Conservation (phyloP, 1,140 invertebrate genomes). For the Drosophila mauritiana region DNA sequence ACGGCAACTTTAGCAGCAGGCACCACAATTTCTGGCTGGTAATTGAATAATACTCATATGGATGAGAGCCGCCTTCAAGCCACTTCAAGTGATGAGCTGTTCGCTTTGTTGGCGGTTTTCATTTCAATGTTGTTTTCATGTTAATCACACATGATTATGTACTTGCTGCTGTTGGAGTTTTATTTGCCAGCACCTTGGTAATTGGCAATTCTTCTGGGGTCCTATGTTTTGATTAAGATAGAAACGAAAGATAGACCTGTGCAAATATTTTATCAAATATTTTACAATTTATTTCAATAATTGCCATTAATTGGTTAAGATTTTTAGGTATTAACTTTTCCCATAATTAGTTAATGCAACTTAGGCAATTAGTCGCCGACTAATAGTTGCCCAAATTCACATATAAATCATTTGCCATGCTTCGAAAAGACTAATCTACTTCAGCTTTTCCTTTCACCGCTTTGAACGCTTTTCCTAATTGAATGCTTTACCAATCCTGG, state of each 20-base stretch:
- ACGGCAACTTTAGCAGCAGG: slow-evolving; percentile 26
- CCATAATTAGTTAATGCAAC: neutral
- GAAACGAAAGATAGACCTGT: neutral
- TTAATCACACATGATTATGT: slow-evolving; percentile 39
- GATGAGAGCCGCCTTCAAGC: slow-evolving; percentile 31
- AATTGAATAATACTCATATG: slow-evolving; percentile 73
- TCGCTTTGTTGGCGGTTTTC: slow-evolving; percentile 36
- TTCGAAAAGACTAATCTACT: neutral
- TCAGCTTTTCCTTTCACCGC: slow-evolving; percentile 6
- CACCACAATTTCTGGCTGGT: slow-evolving; percentile 47
- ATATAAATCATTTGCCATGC: neutral
- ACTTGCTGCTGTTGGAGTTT: slow-evolving; percentile 5
- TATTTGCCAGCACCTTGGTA: neutral
- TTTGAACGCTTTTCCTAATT: slow-evolving; percentile 10
- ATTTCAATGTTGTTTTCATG: slow-evolving; percentile 54
- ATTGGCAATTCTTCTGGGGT: slow-evolving; percentile 4
- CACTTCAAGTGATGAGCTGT: slow-evolving; percentile 39
- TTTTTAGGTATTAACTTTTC: too few relatives aligned
- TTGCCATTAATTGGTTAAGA: too few relatives aligned
- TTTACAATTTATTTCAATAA: too few relatives aligned
- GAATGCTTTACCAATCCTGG: slow-evolving; percentile 4
- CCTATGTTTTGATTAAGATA: neutral
- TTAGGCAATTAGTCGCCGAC: too few relatives aligned
- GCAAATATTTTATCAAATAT: too few relatives aligned
- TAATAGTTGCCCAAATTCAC: neutral